Evolutionary conservation across 2,888 invertebrate genomes (phyloP).

Genomic region (Gari tellinella): DNA sequence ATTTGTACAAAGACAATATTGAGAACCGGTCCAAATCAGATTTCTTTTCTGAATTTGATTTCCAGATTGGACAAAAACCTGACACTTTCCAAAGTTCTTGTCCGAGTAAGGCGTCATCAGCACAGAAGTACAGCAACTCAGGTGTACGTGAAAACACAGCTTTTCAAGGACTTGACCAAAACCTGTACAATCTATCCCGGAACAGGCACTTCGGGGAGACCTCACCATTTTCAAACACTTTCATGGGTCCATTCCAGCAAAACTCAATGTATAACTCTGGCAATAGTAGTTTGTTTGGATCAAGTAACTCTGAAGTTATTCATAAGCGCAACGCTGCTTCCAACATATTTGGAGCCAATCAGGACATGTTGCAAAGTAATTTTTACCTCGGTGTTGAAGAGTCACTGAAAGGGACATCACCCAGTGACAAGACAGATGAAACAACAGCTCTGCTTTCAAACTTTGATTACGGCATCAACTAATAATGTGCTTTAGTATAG

Average conservation of each 20-base stretch:
- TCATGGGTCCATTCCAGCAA: slow-evolving; percentile 14
- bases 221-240: slow-evolving; percentile 27
- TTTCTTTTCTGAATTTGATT: slow-evolving; percentile 41
- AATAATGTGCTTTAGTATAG: neutral
- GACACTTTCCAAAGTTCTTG: slow-evolving; percentile 5
- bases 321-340: slow-evolving; percentile 9
- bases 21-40: slow-evolving; percentile 42
- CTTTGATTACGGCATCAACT: slow-evolving; percentile 42
- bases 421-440: slow-evolving; percentile 45
- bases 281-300: slow-evolving; percentile 19
- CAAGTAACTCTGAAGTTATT: slow-evolving; percentile 2
- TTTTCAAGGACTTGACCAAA: slow-evolving; percentile 26
- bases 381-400: slow-evolving; percentile 39
- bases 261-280: slow-evolving; percentile 13
- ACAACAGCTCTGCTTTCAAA: slow-evolving; percentile 46
- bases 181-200: slow-evolving; percentile 9
- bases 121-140: slow-evolving; percentile 1
- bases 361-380: slow-evolving; percentile 24
- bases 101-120: neutral
- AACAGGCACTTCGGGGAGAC: slow-evolving; percentile 25
- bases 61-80: slow-evolving; percentile 22
- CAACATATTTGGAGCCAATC: slow-evolving; percentile 16
- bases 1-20: slow-evolving; percentile 32
- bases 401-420: slow-evolving; percentile 38
- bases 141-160: slow-evolving; percentile 10